phyloP scores from a whole-genome alignment of 2,113 vertebrate species.

The Lucifuga dentata region DNA sequence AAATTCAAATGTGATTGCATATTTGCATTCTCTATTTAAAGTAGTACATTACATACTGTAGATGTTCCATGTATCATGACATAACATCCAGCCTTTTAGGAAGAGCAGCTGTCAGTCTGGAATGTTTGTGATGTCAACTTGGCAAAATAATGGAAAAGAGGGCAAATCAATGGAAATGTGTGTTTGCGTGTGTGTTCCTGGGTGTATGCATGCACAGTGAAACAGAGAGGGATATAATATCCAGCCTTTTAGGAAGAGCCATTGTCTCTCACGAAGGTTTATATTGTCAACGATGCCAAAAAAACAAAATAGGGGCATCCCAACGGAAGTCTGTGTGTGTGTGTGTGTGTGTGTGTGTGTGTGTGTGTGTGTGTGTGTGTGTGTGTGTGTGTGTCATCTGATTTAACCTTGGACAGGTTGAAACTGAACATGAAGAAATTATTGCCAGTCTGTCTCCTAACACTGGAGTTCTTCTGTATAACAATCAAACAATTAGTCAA shows the following conservation, averaged over 20 bases:
- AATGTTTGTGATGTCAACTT: conserved; percentile 46
- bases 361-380: conserved; percentile 4
- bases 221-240: conserved; percentile 66
- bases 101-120: conserved; percentile 24
- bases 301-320: conserved; percentile 69
- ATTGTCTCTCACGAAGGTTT: conserved; percentile 68
- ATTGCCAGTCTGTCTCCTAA: no score
- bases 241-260: conserved; percentile 69
- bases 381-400: background rate
- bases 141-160: conserved; percentile 55
- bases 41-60: no score
- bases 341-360: conserved; percentile 29
- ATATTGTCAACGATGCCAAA: conserved; percentile 56
- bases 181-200: background rate
- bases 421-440: no score
- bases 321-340: conserved; percentile 48
- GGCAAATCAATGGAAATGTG: conserved; percentile 45
- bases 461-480: no score
- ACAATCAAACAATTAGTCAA: no score
- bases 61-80: conserved; percentile 21
- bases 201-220: conserved; percentile 31
- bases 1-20: no score
- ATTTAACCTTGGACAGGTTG: background rate
- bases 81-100: conserved; percentile 40
- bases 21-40: no score